Percentiles rank a stretch among this genome's conserved stretches.
These are phyloP conservation scores for Eriocheir sinensis DNA, from an alignment of 1,140 invertebrate genomes.

Conservation along the genomic window DNA sequence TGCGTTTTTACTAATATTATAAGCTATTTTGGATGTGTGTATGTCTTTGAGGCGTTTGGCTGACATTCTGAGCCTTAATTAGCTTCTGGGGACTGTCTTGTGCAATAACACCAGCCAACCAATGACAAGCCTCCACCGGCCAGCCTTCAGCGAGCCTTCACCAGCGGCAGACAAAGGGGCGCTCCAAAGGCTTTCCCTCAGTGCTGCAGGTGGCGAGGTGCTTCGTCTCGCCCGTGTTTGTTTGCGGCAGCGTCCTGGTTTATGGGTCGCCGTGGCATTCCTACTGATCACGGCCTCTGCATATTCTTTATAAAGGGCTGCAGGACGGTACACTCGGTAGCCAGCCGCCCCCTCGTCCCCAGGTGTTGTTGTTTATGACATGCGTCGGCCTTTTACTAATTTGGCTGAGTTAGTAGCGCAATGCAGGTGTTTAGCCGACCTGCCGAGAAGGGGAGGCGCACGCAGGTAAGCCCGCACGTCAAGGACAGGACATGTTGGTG, in stretches of 20 bases:
- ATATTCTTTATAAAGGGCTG: not conserved
- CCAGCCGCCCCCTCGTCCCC: too few species aligned
- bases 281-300: not conserved
- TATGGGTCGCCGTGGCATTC: not conserved
- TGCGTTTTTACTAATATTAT: too few species aligned
- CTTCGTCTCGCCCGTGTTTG: not conserved
- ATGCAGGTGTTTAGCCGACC: not conserved
- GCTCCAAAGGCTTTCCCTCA: not conserved
- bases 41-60: not conserved
- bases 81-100: not conserved
- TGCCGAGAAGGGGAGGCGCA: not conserved
- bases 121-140: not conserved
- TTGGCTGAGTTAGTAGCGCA: not conserved
- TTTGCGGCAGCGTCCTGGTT: not conserved
- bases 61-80: not conserved
- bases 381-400: conserved; percentile 1
- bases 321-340: not conserved
- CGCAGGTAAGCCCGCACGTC: conserved; percentile 3
- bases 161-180: not conserved
- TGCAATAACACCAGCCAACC: too few species aligned
- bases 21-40: too few species aligned
- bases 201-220: not conserved
- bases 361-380: not conserved
- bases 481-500: conserved; percentile 6
- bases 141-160: too few species aligned